Evolutionary conservation across 2,797 vertebrate species (phyloP).

Genomic region (Furcifer pardalis): DNA sequence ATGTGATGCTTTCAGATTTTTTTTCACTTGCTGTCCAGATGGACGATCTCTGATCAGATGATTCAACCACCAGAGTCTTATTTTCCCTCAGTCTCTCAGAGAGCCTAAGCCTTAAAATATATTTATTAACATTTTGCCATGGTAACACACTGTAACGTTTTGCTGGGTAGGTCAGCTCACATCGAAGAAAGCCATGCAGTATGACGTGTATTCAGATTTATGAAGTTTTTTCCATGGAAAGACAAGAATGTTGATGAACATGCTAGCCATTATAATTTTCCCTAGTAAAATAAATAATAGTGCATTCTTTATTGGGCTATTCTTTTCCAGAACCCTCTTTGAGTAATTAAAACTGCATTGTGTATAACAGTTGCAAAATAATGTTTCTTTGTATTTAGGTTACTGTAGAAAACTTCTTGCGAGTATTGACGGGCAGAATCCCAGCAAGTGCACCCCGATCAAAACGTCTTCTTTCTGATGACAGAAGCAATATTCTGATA

Average conservation of each 20-base stretch:
- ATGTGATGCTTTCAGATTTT: slow-evolving; percentile 16
- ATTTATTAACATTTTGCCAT: slow-evolving; percentile 50
- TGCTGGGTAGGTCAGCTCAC: slow-evolving; percentile 22
- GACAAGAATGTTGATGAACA: not conserved
- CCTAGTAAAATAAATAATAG: not conserved
- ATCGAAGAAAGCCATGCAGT: not conserved
- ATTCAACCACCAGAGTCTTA: not conserved
- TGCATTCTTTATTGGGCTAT: not conserved
- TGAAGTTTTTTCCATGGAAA: not conserved
- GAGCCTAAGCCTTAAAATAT: slow-evolving; percentile 36
- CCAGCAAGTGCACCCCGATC: slow-evolving; percentile 94
- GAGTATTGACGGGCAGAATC: slow-evolving; percentile 93
- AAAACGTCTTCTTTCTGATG: slow-evolving; percentile 95
- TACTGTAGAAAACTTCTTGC: slow-evolving; percentile 95
- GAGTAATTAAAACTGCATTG: not conserved
- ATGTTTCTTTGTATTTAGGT: slow-evolving; percentile 79
- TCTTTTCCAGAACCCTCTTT: not conserved
- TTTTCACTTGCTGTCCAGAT: not conserved
- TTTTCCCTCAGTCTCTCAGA: slow-evolving; percentile 20
- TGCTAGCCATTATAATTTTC: not conserved
- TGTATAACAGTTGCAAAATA: slow-evolving; percentile 18
- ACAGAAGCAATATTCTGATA: slow-evolving; percentile 98
- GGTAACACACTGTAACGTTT: slow-evolving; percentile 42
- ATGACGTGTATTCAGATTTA: slow-evolving; percentile 33
- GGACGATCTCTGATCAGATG: slow-evolving; percentile 25